Evolutionary conservation across 2,113 vertebrate species (phyloP), one percentile per base, ranked within the genome.

Genomic region (Lanius ludovicianus): DNA sequence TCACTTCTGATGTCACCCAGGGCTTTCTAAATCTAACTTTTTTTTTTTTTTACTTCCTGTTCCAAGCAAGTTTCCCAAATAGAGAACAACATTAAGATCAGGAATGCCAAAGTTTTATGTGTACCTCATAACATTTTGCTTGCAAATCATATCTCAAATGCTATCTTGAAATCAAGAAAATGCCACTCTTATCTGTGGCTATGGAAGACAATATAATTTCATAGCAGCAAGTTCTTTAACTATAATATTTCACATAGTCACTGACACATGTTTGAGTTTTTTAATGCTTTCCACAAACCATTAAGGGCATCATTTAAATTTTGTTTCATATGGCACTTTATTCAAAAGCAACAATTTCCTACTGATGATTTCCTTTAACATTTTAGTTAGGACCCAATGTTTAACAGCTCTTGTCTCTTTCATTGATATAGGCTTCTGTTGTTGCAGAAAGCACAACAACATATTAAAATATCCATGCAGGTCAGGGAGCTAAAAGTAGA

Each of bases 401-500:
- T 63, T 63, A 78, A 62, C 6, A 46, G 25, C 35, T 91, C 16
- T 63, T 7, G 15, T 50, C 20, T 35, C 41, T 64, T 68, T 33
- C 73, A 81, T 7, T 20, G 18, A 77, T 9, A 3, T 1, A 81
- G 12, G 19, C 21, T 77, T 68, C 21, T 28, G 22, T 7, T 46
- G 24, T 9, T 71, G 39, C 28, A 83, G 27, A 50, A 71, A 76
- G 17, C 20, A 37, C 14, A 92, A 63, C 11, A 53, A n/a, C 5
- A 22, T 8, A 46, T 2, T 6, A 1, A 42, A 78, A 28, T 11
- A 57, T 12, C 16, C 30, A 53, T 1, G 3, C 0, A 6, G 15
- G 17, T 21, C 22, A 62, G 11, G 15, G 9, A 63, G 10, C 13
- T 35, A 3, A 23, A 77, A 78, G 30, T 3, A 6, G 24, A 22